phyloP scores from a whole-genome alignment of 2,888 invertebrate species.

The Sarcophaga carnaria region DNA sequence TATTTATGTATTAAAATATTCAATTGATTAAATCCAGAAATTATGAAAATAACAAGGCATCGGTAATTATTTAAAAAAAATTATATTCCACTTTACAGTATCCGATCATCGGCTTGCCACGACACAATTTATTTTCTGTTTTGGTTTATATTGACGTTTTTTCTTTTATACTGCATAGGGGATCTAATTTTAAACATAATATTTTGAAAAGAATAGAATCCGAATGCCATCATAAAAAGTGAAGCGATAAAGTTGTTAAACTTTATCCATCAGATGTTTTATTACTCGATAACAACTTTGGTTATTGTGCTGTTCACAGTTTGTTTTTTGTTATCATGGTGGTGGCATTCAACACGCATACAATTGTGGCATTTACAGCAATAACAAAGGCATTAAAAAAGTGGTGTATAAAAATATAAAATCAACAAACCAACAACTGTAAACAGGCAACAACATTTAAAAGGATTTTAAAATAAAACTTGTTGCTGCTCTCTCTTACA shows the following conservation, averaged over 20 bases:
- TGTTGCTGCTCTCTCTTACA: slow-evolving; percentile 50
- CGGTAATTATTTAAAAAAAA: too few relatives aligned
- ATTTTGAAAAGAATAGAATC: slow-evolving; percentile 31
- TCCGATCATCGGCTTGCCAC: background rate
- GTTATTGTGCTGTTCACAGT: slow-evolving; percentile 8
- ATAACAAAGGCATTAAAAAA: slow-evolving; percentile 10
- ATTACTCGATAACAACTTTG: slow-evolving; percentile 56
- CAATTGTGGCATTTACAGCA: slow-evolving; percentile 16
- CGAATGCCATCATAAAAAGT: slow-evolving; percentile 8
- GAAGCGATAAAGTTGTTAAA: slow-evolving; percentile 15
- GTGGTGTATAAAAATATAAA: slow-evolving; percentile 14
- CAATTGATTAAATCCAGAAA: too few relatives aligned
- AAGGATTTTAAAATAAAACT: slow-evolving; percentile 56
- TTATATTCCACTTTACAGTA: background rate
- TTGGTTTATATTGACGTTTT: background rate
- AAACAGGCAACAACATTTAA: slow-evolving; percentile 38
- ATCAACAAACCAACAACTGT: slow-evolving; percentile 20
- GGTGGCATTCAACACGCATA: slow-evolving; percentile 35
- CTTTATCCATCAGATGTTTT: slow-evolving; percentile 53
- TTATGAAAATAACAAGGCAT: too few relatives aligned
- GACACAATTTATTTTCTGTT: too few relatives aligned
- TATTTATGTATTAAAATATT: too few relatives aligned
- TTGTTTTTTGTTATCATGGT: slow-evolving; percentile 6
- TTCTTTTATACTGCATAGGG: background rate
- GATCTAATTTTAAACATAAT: slow-evolving; percentile 36